Evolutionary conservation across 2,888 invertebrate genomes (phyloP), one percentile per base, ranked within the genome.

Genomic region (Perdita meconis): DNA sequence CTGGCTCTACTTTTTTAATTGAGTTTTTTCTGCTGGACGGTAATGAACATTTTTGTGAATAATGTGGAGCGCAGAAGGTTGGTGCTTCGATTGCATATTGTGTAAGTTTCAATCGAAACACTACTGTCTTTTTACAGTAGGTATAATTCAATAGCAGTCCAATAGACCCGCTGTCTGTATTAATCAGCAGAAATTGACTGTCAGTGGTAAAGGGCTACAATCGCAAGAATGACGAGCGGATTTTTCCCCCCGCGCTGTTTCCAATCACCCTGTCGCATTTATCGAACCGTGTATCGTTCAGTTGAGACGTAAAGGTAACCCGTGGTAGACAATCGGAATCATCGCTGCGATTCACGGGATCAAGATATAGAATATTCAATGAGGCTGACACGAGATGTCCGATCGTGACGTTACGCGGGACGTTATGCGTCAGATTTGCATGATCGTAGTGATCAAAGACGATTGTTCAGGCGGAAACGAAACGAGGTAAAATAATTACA

Each of bases 291-390:
- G 40, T 55, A 38, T 26, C 55, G 44, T 5, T 55, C 60, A 66
- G 69, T 69, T 61, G 75, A 57, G 67, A 65, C 66, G 65, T 83
- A 70, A 76, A 73, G 57, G 76, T 34, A 38, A 55, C 13, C 42
- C 42, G 2, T 42, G 64, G 53, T 63, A 50, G 60, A 72, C 70
- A 61, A 78, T 78, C 78, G 51, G 69, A 83, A 84, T 78, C 78
- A 61, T 78, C 75, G 68, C 61, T 50, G 76, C 73, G 75, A 75
- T 78, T 81, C 83, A 65, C 72, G 75, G 78, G 68, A 76, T 71
- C 80, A 64, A 77, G 72, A 71, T 65, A 59, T 75, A 78, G 70
- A 63, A 70, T 68, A 65, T 70, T 68, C 74, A 78, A 69, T 66
- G 81, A 81, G 50, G 8, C 63, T 19, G 55, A 51, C 55, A 47